Base-by-base conservation (phyloP, 2,888 invertebrate species). In the Drosophila gaucha region DNA sequence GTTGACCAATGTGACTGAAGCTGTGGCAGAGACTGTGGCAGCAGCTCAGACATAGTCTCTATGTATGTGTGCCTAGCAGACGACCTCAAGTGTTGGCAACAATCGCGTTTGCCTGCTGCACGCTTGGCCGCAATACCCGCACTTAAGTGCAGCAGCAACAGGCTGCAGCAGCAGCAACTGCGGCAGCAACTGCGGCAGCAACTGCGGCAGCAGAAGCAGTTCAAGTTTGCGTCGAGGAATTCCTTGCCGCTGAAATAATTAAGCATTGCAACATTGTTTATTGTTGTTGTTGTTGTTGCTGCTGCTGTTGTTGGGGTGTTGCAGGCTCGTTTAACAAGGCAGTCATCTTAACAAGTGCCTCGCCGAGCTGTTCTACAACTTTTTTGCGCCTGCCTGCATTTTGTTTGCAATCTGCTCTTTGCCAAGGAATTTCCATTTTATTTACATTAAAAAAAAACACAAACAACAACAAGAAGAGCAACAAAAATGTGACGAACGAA, bases 181-280 rank as follows among this genome's bases (percentile, higher is more conserved):
- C 49, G 57, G 60, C 80, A 77, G 77, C n/a, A n/a, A n/a, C 67
- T 51, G 47, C 68, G 16, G 46, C 52, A 64, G 59, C 69, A 43
- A 49, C 43, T 60, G 36, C 74, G 14, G 67, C 49, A 59, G 60
- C 80, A 77, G 77, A 83, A 86, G 83, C 86, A 83, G 83, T 83
- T 86, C 83, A 84, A 82, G 79, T 85, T 86, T 83, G 85, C 70
- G 73, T 68, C 73, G 64, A 82, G 84, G 86, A 85, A 85, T 85
- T 87, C 86, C 88, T 85, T 87, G 84, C 86, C 84, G 84, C 84
- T 87, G 86, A 87, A 85, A 85, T 85, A 85, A 85, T 85, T 85
- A 85, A 85, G 88, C 84, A 85, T 85, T 85, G 84, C 84, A 85
- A 85, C 84, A 85, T 87, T 87, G 83, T 85, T 85, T 87, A 74